Evolutionary conservation across 2,888 invertebrate species (phyloP).

Genomic region (Druceiella hillmani): DNA sequence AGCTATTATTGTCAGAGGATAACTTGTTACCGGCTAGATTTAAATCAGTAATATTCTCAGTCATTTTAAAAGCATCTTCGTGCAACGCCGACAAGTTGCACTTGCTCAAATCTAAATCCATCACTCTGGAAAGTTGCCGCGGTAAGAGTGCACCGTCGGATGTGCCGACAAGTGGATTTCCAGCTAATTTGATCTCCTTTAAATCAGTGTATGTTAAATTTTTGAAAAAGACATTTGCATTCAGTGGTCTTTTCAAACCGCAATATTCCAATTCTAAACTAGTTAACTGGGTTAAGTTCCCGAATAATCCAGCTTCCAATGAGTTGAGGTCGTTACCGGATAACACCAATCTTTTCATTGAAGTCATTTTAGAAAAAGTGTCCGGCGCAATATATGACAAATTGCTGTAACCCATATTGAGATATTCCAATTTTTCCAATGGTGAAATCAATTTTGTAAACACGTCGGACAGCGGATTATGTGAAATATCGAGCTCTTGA

Average conservation of each 20-base stretch:
- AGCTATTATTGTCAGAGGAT: constrained; percentile 40
- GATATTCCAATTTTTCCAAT: constrained; percentile 58
- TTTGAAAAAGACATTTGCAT: constrained; percentile 63
- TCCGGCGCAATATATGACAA: constrained; percentile 59
- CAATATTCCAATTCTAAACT: constrained; percentile 65
- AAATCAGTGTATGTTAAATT: constrained; percentile 58
- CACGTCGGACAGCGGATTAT: constrained; percentile 63
- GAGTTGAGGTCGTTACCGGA: constrained; percentile 64
- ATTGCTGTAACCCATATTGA: constrained; percentile 70
- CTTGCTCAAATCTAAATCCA: constrained; percentile 59
- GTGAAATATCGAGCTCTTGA: constrained; percentile 63
- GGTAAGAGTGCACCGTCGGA: constrained; percentile 56
- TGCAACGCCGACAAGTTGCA: constrained; percentile 59
- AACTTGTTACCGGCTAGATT: constrained; percentile 57
- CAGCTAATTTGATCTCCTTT: constrained; percentile 60
- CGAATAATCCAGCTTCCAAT: constrained; percentile 61
- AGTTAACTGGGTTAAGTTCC: constrained; percentile 60
- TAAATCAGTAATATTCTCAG: constrained; percentile 57
- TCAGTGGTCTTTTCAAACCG: constrained; percentile 57
- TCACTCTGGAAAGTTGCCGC: constrained; percentile 57
- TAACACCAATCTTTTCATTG: constrained; percentile 58
- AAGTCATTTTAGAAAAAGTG: constrained; percentile 64
- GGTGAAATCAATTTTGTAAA: constrained; percentile 61
- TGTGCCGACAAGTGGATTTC: constrained; percentile 61
- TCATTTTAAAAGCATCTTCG: constrained; percentile 54